Evolutionary conservation across 2,113 vertebrate species (phyloP), one percentile per base, ranked within the genome.

Genomic region (Desmodus rotundus): DNA sequence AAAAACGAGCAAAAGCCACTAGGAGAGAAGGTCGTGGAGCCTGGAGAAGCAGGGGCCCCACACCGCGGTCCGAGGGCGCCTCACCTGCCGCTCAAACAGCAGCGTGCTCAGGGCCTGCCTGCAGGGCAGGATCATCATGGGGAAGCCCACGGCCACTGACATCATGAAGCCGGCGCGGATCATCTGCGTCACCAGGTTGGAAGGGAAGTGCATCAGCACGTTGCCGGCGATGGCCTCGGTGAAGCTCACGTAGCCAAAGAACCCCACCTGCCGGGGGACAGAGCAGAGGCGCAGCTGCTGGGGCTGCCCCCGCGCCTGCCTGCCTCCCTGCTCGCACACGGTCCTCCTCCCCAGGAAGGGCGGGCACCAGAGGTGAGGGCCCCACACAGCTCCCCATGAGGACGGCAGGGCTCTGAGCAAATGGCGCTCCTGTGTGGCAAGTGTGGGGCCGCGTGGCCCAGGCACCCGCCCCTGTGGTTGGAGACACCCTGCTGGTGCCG

Each of bases 91-190:
- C 98, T 99, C 99, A 68, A 99, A 99, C 26, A 99, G 98, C 97
- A 99, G 99, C 10, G 99, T 99, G 99, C 99, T 99, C 93, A 99
- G 98, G 7, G 99, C 99, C 98, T 99, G 99, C 31, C 99, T 98
- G 97, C 99, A 99, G 0, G 99, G 99, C 80, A 99, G 98, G 95
- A 99, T 99, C 99, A 99, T 99, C 99, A 99, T 99, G 0, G 99
- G 99, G 93, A 99, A 99, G 11, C 99, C 99, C 72, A 99, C 99
- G 0, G 99, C 99, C 97, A 99, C 99, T 0, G 99, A 99, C 99
- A 99, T 99, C 99, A 99, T 99, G 95, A 99, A 99, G 56, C 99
- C 99, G 93, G 99, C 99, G 0, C 99, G 99, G 92, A 99, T 99
- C 99, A 99, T 99, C 98, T 99, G 99, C 0, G 99, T 99, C 98